Evolutionary conservation across 2,797 vertebrate species (phyloP).

Genomic region (Trematomus bernacchii): DNA sequence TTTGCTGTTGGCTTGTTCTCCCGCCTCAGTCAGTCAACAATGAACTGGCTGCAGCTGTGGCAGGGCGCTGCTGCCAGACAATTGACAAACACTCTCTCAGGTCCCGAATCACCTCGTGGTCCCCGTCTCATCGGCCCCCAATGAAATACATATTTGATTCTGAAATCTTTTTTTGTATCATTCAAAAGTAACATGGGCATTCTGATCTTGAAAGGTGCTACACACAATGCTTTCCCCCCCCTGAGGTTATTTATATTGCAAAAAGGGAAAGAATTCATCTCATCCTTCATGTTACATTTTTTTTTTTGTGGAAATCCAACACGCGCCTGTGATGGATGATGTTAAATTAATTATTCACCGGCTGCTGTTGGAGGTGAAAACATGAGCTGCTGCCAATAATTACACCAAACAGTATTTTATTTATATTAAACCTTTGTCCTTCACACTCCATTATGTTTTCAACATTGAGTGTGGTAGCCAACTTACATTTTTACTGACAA

Average conservation of each 20-base stretch:
- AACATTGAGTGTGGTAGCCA: constrained; percentile 25
- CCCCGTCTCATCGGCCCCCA: constrained; percentile 39
- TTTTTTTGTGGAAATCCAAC: constrained; percentile 36
- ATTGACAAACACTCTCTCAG: constrained; percentile 54
- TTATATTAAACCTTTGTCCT: constrained; percentile 50
- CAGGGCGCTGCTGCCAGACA: constrained; percentile 51
- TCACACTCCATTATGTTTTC: constrained; percentile 51
- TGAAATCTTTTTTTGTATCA: constrained; percentile 33
- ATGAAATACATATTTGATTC: constrained; percentile 47
- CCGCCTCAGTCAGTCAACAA: constrained; percentile 61
- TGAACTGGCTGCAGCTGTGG: constrained; percentile 54
- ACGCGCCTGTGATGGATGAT: constrained; percentile 8
- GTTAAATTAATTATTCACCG: constrained; percentile 48
- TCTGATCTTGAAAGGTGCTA: background rate
- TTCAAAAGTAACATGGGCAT: background rate
- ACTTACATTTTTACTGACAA: constrained; percentile 21
- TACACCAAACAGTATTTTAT: constrained; percentile 39
- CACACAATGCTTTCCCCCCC: background rate
- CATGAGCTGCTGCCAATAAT: constrained; percentile 42
- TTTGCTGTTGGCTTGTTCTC: constrained; percentile 56
- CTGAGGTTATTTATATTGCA: background rate
- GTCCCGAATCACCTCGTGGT: constrained; percentile 24
- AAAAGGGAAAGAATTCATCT: constrained; percentile 4
- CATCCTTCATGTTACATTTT: constrained; percentile 8
- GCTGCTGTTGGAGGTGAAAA: constrained; percentile 53